A percentile compares a stretch with the other conserved stretches of the same genome.
Conservation (phyloP, 2,113 vertebrate species). For the Amblyopsis rosae region DNA sequence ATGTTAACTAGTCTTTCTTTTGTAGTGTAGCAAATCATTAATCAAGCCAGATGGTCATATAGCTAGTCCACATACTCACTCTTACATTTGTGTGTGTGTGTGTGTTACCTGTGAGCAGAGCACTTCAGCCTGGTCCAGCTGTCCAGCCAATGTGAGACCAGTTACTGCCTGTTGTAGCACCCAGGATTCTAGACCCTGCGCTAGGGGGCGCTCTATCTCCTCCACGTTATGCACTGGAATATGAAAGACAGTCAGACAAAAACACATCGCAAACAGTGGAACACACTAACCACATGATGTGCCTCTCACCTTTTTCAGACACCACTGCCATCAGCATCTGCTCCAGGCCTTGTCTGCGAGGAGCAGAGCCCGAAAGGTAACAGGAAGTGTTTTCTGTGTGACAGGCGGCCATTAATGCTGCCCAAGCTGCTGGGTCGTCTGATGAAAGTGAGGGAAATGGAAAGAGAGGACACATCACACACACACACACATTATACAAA, state of each 20-base stretch:
- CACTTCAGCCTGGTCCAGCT: slow-evolving; percentile 84
- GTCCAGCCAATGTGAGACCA: slow-evolving; percentile 80
- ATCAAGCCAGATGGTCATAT: no score
- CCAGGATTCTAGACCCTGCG: slow-evolving; percentile 84
- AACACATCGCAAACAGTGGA: not conserved
- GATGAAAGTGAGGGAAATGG: slow-evolving; percentile 11
- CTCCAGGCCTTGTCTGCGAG: slow-evolving; percentile 73
- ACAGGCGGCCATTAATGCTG: slow-evolving; percentile 90
- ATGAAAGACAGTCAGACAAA: slow-evolving; percentile 13
- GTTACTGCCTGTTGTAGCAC: slow-evolving; percentile 86
- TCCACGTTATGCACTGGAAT: slow-evolving; percentile 77
- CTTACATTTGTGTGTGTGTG: slow-evolving; percentile 1
- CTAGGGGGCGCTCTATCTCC: slow-evolving; percentile 73
- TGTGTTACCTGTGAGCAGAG: slow-evolving; percentile 87
- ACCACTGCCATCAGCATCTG: slow-evolving; percentile 80
- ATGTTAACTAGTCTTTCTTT: no score
- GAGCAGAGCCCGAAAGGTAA: slow-evolving; percentile 73
- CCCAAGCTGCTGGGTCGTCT: slow-evolving; percentile 92
- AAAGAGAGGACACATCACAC: not conserved
- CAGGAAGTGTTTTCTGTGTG: slow-evolving; percentile 84
- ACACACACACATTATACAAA: not conserved
- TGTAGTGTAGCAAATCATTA: no score
- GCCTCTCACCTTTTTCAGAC: slow-evolving; percentile 83
- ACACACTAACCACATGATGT: slow-evolving; percentile 10
- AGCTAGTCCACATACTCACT: not conserved